These are phyloP conservation scores for Onychomys arenicola DNA, from an alignment of 2,797 vertebrate genomes.

Conservation along the genomic window DNA sequence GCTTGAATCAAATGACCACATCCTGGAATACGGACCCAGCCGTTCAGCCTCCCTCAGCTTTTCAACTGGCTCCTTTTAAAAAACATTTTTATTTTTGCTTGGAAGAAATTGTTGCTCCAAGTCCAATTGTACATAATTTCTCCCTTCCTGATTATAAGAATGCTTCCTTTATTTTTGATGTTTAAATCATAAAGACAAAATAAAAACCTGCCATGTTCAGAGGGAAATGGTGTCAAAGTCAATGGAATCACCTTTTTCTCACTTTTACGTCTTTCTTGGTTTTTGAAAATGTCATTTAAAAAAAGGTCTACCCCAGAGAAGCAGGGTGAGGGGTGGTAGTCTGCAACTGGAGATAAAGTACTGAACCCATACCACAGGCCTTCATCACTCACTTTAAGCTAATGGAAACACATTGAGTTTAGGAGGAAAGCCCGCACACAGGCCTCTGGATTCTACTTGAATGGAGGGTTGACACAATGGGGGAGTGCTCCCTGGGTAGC, in stretches of 20 bases:
- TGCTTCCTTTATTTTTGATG: constrained; percentile 7
- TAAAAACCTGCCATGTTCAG: neutral
- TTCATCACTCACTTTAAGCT: neutral
- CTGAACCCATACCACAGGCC: neutral
- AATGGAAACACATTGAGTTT: neutral
- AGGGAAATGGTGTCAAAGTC: neutral
- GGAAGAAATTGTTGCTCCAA: neutral
- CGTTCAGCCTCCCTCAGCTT: neutral
- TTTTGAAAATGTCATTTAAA: neutral
- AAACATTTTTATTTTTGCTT: neutral
- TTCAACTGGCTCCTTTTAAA: neutral
- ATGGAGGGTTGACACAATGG: neutral
- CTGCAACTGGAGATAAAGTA: neutral
- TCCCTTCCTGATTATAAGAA: neutral
- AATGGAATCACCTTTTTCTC: neutral
- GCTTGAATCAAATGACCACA: neutral
- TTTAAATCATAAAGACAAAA: constrained; percentile 4
- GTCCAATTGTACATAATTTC: neutral
- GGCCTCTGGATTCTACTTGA: neutral
- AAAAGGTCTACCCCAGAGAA: constrained; percentile 15
- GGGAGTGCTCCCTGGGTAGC: neutral
- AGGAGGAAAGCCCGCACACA: constrained; percentile 44
- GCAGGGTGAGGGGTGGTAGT: neutral
- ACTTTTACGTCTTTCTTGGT: neutral
- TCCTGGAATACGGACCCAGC: neutral